phyloP scores from a whole-genome alignment of 2,888 invertebrate species.

The Molanna angustata region DNA sequence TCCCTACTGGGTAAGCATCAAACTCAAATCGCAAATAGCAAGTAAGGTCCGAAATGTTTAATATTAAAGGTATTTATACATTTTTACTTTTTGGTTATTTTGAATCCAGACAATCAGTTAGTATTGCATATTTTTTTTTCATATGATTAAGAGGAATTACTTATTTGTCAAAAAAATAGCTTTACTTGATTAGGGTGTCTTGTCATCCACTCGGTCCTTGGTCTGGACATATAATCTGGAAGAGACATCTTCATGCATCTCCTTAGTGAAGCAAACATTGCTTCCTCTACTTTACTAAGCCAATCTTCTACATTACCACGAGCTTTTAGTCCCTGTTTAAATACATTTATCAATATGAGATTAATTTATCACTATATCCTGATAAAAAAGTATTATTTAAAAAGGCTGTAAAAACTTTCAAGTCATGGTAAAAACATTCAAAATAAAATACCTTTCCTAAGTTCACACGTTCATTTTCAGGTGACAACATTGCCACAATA shows the following conservation, averaged over 20 bases:
- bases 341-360: not conserved
- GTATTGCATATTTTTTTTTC: too few relatives aligned
- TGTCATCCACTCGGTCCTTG: constrained; percentile 71
- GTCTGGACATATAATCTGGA: constrained; percentile 60
- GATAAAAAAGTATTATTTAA: not conserved
- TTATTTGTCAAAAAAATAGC: too few relatives aligned
- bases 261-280: constrained; percentile 79
- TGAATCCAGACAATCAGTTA: too few relatives aligned
- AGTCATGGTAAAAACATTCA: constrained; percentile 17
- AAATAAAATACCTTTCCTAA: constrained; percentile 62
- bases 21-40: too few relatives aligned
- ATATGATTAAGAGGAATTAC: too few relatives aligned
- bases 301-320: constrained; percentile 91
- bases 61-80: too few relatives aligned
- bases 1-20: too few relatives aligned
- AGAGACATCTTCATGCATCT: constrained; percentile 73
- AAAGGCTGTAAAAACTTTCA: not conserved
- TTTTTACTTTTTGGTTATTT: too few relatives aligned
- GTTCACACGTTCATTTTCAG: constrained; percentile 79
- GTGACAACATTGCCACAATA: constrained; percentile 85
- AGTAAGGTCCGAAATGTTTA: too few relatives aligned
- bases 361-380: not conserved
- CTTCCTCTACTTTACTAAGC: constrained; percentile 87
- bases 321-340: constrained; percentile 77
- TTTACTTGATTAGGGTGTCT: constrained; percentile 70